Base-by-base conservation (phyloP, 2,888 invertebrate species). In the Brenthis daphne region DNA sequence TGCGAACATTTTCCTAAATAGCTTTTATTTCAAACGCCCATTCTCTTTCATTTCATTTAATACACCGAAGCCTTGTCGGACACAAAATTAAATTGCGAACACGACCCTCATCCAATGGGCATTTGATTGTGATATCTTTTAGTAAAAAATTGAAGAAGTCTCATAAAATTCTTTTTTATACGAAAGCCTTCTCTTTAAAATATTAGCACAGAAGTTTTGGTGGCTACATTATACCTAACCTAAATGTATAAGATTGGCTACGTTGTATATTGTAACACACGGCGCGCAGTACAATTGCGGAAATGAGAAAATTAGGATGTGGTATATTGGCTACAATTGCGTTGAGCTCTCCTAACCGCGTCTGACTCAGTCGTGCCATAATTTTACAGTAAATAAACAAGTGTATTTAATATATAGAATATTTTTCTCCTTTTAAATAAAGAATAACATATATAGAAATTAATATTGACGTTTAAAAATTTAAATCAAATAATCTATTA, bases 291-390 rank as follows among this genome's bases (percentile, higher is more conserved):
- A 77, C 75, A 77, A 76, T 80, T 79, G 83, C 85, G 92, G 91
- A 91, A 86, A 84, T 84, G 87, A 89, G 88, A 85, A 86, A 86
- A 90, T 92, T 88, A 91, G 91, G 91, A 91, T 84, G 90, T 88
- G 83, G 84, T 85, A 60, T 85, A 89, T 88, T 89, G 87, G 82
- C 81, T 80, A 81, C 90, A 90, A 92, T 91, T 92, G 88, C 78
- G 80, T 80, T 79, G 79, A 75, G 74, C 74, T 71, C 65, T 71
- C 56, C 72, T 73, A 71, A 73, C 73, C 72, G 70, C 73, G 72
- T 61, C 69, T 58, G 67, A 72, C 67, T 71, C 72, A 71, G 67
- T 61, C 67, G 60, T 65, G 67, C 64, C 69, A 69, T 70, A 72
- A 64, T 68, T 73, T 72, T 58, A 16, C 24, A 50, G 14, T 37